Evolutionary conservation across 2,797 vertebrate genomes (phyloP).

Genomic region (Morus bassanus): DNA sequence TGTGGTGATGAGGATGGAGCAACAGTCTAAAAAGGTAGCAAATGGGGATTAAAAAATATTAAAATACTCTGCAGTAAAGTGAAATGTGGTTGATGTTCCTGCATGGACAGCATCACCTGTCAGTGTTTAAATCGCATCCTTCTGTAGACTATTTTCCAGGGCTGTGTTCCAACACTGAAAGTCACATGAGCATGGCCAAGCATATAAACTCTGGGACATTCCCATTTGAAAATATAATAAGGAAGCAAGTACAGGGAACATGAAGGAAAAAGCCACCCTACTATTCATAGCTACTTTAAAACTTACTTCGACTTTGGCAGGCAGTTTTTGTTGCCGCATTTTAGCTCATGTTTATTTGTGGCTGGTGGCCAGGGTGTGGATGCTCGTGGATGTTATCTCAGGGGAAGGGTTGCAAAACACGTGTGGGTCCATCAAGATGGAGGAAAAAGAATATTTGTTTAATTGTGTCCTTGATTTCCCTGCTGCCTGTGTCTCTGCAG

Average conservation of each 20-base stretch:
- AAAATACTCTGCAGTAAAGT: not conserved
- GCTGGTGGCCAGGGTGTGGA: not conserved
- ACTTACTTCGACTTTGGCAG: not conserved
- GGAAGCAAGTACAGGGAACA: not conserved
- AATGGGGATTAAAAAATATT: not conserved
- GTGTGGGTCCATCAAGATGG: not conserved
- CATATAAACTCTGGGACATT: not conserved
- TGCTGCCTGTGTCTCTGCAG: not conserved
- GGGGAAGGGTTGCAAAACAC: not conserved
- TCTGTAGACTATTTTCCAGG: not conserved
- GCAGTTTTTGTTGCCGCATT: not conserved
- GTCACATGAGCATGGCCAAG: not conserved
- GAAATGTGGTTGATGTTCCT: not conserved
- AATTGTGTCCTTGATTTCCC: not conserved
- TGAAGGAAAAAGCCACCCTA: not conserved
- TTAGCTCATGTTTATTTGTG: not conserved
- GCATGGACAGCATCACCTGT: not conserved
- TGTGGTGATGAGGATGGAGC: not conserved
- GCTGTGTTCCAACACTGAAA: not conserved
- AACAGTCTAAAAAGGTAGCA: not conserved
- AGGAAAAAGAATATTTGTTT: not conserved
- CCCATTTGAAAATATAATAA: not conserved
- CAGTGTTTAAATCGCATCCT: not conserved
- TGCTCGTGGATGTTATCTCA: not conserved
- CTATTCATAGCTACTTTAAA: slow-evolving; percentile 42